These are phyloP conservation scores for Hyaena hyaena DNA, from an alignment of 2,113 vertebrate species.

Conservation along the genomic window DNA sequence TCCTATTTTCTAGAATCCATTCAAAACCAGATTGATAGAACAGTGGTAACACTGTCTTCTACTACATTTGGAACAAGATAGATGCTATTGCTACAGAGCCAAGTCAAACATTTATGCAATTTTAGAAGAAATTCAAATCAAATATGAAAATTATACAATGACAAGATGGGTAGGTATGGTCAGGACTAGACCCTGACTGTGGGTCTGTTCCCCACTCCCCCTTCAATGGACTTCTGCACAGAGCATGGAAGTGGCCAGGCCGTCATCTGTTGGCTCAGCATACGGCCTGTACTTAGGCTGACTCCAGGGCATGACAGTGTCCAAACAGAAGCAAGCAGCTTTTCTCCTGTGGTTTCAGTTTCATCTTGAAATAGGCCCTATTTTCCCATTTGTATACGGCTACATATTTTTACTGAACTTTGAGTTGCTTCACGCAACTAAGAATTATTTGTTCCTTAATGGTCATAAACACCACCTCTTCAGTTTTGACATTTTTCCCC, in stretches of 20 bases:
- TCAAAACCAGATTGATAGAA: background rate
- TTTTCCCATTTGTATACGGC: background rate
- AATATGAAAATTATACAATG: background rate
- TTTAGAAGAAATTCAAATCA: conserved; percentile 28
- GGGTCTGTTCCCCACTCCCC: background rate
- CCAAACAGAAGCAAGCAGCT: background rate
- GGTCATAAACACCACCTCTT: background rate
- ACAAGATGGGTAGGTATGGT: background rate
- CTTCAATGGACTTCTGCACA: fast-evolving
- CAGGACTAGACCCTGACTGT: background rate
- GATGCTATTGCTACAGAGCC: background rate
- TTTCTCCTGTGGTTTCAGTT: background rate
- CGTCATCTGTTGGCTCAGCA: background rate
- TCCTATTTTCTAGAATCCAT: background rate
- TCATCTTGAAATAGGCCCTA: background rate
- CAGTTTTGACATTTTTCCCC: background rate
- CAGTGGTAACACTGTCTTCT: background rate
- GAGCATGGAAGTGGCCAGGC: background rate
- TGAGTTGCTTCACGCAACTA: background rate
- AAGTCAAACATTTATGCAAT: background rate
- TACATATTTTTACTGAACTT: background rate
- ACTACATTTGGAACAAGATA: background rate
- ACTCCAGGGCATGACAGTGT: background rate
- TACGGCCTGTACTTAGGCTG: background rate
- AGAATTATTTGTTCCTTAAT: background rate